A percentile compares a stretch with the other conserved stretches of the same genome.
Conservation (phyloP, 2,888 invertebrate genomes). For the Villa cingulata region DNA sequence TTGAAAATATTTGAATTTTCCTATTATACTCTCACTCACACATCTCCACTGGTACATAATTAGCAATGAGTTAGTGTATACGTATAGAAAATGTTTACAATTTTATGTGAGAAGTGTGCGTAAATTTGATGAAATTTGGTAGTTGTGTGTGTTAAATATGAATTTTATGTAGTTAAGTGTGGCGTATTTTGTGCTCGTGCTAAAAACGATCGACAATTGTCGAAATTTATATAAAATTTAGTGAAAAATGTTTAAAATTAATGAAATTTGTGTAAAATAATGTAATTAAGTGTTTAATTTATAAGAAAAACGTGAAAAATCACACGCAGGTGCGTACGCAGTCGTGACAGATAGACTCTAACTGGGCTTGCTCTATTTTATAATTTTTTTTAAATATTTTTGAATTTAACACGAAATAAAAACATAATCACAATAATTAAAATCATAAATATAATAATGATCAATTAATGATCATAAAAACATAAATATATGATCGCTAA, state of each 20-base stretch:
- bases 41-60: constrained; percentile 1
- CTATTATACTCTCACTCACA: neutral
- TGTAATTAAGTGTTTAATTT: constrained; percentile 20
- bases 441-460: too few species aligned
- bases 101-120: constrained; percentile 5
- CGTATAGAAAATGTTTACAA: constrained; percentile 15
- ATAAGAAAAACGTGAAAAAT: constrained; percentile 34
- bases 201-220: constrained; percentile 21
- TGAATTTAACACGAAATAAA: too few species aligned
- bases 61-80: neutral
- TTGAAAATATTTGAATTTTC: constrained; percentile 13
- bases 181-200: constrained; percentile 21
- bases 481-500: too few species aligned
- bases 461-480: too few species aligned
- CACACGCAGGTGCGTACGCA: constrained; percentile 94
- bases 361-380: constrained; percentile 68
- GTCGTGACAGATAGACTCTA: constrained; percentile 72
- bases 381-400: neutral
- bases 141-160: constrained; percentile 10
- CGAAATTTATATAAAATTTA: constrained; percentile 19
- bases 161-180: constrained; percentile 16
- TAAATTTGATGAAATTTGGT: neutral
- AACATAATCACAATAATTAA: too few species aligned
- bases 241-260: constrained; percentile 8
- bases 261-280: constrained; percentile 14